Evolutionary conservation across 2,797 vertebrate genomes (phyloP), one percentile per base, ranked within the genome.

Genomic region (Parauchenoglanis punctatus): DNA sequence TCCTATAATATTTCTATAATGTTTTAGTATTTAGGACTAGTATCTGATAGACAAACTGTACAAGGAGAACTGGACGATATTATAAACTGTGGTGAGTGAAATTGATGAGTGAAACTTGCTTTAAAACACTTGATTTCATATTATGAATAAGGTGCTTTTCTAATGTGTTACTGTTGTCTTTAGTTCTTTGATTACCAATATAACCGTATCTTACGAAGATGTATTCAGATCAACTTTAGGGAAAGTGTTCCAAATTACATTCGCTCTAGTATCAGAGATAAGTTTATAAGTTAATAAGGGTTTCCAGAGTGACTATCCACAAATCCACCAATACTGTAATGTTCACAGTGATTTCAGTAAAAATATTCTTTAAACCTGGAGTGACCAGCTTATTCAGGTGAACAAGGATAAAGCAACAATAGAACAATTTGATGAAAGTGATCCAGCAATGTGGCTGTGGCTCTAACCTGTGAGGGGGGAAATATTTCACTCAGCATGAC

Each of bases 401-500:
- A 81, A 81, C 77, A 58, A 23, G 28, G 40, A 81, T 40, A 81
- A 44, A 81, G 10, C 54, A 80, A 59, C 31, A 17, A n/a, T 25
- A 59, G 44, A 83, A 67, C 31, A 63, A 81, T 18, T n/a, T n/a
- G 20, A 46, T 6, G 67, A 84, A n/a, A 49, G 20, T 40, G 28
- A 52, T 54, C 54, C 73, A 61, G 35, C 25, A 84, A 44, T 15
- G 13, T 81, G 31, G 44, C 25, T 52, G 28, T 3, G 1, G 44
- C 63, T 61, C 2, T 40, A 82, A 81, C 28, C 58, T 81, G 46
- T 67, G 54, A 59, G 85, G 52, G n/a, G 35, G 3, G 25, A 11
- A 35, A 28, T 35, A 12, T 63, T 63, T 49, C 20, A 52, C 72
- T 88, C 72, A 88, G 80, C 85, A 88, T 88, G 85, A 88, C 52